phyloP scores from a whole-genome alignment of 1,140 invertebrate species.

The Procambarus clarkii region DNA sequence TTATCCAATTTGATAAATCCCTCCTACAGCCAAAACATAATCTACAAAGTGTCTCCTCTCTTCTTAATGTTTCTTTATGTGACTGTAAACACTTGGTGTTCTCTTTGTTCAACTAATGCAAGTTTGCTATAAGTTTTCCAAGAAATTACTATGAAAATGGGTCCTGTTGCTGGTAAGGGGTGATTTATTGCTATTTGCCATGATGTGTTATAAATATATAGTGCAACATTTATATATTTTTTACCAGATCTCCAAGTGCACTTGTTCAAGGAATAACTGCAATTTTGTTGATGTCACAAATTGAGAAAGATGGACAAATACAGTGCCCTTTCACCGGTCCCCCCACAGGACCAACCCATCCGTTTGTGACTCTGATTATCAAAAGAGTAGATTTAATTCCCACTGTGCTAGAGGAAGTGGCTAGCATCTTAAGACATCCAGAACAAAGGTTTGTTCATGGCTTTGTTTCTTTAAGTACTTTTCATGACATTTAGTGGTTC shows the following conservation, averaged over 20 bases:
- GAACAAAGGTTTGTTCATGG: conserved; percentile 41
- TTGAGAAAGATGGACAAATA: background rate
- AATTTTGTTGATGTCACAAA: conserved; percentile 32
- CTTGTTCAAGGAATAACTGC: conserved; percentile 47
- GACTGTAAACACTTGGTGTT: too few species aligned
- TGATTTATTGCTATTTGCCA: too few species aligned
- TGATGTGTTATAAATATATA: background rate
- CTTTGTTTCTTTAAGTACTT: too few species aligned
- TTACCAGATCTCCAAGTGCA: conserved; percentile 37
- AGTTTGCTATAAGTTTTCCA: too few species aligned
- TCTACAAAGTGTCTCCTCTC: too few species aligned
- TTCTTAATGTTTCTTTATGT: too few species aligned
- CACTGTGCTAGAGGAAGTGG: conserved; percentile 58
- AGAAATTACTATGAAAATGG: too few species aligned
- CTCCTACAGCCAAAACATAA: too few species aligned
- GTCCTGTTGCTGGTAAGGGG: too few species aligned
- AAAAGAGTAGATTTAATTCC: conserved; percentile 62
- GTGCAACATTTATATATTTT: background rate
- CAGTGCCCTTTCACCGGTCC: conserved; percentile 64
- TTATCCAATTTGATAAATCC: too few species aligned
- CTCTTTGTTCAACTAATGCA: too few species aligned
- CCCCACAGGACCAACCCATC: conserved; percentile 59
- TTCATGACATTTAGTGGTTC: too few species aligned
- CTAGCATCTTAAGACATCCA: conserved; percentile 59
- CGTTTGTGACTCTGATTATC: conserved; percentile 59